phyloP scores from a whole-genome alignment of 2,888 invertebrate species.

The Epiblema foenella region DNA sequence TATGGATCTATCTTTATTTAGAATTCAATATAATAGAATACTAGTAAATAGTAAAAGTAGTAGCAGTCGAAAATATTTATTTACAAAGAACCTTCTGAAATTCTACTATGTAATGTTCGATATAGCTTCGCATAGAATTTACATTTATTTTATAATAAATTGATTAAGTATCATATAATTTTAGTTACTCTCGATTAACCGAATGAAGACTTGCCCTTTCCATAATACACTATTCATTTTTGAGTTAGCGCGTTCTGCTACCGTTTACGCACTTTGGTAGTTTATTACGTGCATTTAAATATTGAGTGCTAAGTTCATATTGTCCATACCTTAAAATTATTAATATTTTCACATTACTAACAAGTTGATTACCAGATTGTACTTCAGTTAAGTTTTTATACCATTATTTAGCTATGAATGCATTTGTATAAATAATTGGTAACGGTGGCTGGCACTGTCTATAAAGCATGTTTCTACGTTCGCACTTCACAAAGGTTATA shows the following conservation, averaged over 20 bases:
- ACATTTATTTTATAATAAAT: not conserved
- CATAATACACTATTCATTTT: not conserved
- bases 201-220: not conserved
- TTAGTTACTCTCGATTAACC: not conserved
- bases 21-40: not conserved
- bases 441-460: not conserved
- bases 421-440: constrained; percentile 5
- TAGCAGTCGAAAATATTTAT: no score
- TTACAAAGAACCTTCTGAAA: no score
- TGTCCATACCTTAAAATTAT: not conserved
- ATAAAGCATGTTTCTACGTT: constrained; percentile 21
- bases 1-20: not conserved
- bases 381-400: not conserved
- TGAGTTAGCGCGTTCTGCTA: not conserved
- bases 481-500: constrained; percentile 4
- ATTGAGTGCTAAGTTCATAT: not conserved
- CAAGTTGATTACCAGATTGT: not conserved
- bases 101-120: no score
- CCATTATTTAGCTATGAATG: not conserved
- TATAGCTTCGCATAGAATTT: not conserved
- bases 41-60: no score
- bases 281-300: not conserved
- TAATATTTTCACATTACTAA: not conserved
- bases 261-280: not conserved
- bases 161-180: not conserved